Evolutionary conservation across 2,113 vertebrate species (phyloP).

Genomic region (Varanus komodoensis): DNA sequence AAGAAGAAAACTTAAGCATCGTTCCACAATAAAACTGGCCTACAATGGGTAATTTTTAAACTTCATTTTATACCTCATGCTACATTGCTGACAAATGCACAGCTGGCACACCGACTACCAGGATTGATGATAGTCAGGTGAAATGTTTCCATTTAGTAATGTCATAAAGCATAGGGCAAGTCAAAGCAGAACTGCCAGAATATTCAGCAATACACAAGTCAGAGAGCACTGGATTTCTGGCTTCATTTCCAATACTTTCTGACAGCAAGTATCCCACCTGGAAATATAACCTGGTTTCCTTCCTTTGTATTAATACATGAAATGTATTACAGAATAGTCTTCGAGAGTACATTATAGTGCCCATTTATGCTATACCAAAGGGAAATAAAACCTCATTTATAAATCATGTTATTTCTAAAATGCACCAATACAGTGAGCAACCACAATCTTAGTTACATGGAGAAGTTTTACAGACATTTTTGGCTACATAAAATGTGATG

Average conservation of each 20-base stretch:
- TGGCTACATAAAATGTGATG: slow-evolving; percentile 29
- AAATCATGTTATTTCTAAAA: slow-evolving; percentile 30
- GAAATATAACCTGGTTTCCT: neutral
- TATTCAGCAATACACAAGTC: slow-evolving; percentile 30
- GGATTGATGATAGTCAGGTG: slow-evolving; percentile 35
- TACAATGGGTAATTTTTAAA: slow-evolving; percentile 17
- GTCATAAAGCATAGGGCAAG: slow-evolving; percentile 41
- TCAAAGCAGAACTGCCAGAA: slow-evolving; percentile 38
- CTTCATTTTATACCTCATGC: neutral
- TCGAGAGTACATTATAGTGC: slow-evolving; percentile 13
- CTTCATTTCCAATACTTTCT: neutral
- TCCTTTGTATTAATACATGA: slow-evolving; percentile 8
- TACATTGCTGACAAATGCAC: neutral
- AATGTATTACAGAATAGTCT: slow-evolving; percentile 26
- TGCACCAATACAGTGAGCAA: neutral
- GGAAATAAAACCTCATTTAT: slow-evolving; percentile 48
- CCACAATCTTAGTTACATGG: neutral
- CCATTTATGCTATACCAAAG: slow-evolving; percentile 31
- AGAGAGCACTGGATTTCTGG: neutral
- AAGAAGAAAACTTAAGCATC: neutral
- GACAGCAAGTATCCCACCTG: slow-evolving; percentile 10
- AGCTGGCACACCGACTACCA: slow-evolving; percentile 5
- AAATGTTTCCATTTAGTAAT: slow-evolving; percentile 49
- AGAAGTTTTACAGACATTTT: slow-evolving; percentile 42
- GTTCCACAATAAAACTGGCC: neutral